Percentiles rank a stretch among this genome's conserved stretches.
These are phyloP conservation scores for Porites cylindrica DNA, from an alignment of 92 coral and sea anemone species.

Conservation along the genomic window DNA sequence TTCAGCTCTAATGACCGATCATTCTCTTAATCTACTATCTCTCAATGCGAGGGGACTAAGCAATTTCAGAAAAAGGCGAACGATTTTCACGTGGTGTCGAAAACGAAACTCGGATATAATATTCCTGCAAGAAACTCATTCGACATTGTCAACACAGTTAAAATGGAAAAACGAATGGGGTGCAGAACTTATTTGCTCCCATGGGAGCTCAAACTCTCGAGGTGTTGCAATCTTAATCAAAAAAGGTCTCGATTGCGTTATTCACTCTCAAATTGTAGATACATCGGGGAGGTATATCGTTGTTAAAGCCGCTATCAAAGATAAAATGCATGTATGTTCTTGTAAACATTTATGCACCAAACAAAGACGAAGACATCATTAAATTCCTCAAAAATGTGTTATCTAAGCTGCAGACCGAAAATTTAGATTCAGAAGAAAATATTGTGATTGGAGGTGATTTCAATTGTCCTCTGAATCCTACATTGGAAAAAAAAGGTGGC, in stretches of 20 bases:
- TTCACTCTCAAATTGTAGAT: slow-evolving; percentile 6
- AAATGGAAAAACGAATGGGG: too few species aligned
- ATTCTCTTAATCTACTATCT: slow-evolving; percentile 9
- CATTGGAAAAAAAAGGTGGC: slow-evolving; percentile 47
- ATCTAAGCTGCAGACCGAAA: not conserved
- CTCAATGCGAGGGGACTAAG: not conserved
- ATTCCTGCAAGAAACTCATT: too few species aligned
- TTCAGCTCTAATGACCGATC: slow-evolving; percentile 4
- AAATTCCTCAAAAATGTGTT: not conserved
- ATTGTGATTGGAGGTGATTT: not conserved
- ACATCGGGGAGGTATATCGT: slow-evolving; percentile 17
- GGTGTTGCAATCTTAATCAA: slow-evolving; percentile 33
- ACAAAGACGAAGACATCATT: slow-evolving; percentile 34
- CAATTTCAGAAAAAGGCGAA: slow-evolving; percentile 5
- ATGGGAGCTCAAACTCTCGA: slow-evolving; percentile 24
- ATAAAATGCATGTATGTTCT: slow-evolving; percentile 4
- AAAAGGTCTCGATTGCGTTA: not conserved
- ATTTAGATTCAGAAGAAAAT: not conserved
- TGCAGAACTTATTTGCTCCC: too few species aligned
- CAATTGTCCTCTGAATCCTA: not conserved
- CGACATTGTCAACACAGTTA: slow-evolving; percentile 1
- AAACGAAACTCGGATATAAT: too few species aligned
- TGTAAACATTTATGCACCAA: slow-evolving; percentile 30
- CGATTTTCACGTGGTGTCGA: too few species aligned
- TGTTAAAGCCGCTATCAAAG: slow-evolving; percentile 9